Evolutionary conservation across 2,113 vertebrate genomes (phyloP).

Genomic region (Glaucidium brasilianum): DNA sequence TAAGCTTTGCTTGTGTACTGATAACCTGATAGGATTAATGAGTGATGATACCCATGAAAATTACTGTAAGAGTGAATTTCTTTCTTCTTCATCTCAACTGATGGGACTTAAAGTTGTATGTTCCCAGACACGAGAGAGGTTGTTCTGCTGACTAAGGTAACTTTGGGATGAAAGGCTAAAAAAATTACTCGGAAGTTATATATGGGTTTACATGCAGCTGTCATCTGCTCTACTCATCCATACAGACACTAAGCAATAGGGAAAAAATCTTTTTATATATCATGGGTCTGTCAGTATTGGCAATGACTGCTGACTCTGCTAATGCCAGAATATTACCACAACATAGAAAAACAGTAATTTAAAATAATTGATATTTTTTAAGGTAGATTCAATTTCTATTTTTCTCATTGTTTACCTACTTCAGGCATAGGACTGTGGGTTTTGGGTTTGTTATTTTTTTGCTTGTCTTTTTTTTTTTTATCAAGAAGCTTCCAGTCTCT

Average conservation of each 20-base stretch:
- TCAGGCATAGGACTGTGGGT: not conserved
- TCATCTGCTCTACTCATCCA: not conserved
- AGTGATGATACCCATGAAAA: not conserved
- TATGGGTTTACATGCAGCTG: not conserved
- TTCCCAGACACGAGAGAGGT: not conserved
- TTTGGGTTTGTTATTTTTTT: too few species aligned
- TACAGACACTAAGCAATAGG: not conserved
- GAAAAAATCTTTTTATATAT: not conserved
- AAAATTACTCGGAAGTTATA: not conserved
- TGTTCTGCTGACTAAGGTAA: not conserved
- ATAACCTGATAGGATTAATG: not conserved
- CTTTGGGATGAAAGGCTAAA: not conserved
- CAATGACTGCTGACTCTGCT: not conserved
- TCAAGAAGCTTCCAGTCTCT: not conserved
- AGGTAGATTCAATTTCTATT: not conserved
- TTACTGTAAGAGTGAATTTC: not conserved
- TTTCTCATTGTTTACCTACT: not conserved
- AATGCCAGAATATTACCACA: not conserved
- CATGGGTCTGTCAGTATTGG: not conserved
- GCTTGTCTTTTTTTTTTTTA: not conserved
- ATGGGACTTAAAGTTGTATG: not conserved
- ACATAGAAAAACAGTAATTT: not conserved
- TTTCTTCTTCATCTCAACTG: not conserved
- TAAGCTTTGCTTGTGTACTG: not conserved
- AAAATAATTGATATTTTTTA: not conserved